These are phyloP conservation scores for Hemicrepidius hirtus DNA, from an alignment of 2,888 invertebrate genomes.

Conservation along the genomic window DNA sequence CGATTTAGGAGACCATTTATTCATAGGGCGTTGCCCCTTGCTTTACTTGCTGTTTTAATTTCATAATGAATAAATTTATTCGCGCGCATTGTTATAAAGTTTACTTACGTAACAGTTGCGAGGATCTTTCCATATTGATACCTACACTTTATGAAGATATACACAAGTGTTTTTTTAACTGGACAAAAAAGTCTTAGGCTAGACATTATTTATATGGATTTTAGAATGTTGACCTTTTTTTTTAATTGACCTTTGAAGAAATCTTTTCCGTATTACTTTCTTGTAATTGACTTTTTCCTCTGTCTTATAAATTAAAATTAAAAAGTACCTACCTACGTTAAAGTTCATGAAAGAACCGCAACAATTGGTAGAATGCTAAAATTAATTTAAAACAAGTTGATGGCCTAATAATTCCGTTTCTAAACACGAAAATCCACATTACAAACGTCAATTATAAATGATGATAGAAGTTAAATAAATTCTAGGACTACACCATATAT, in stretches of 20 bases:
- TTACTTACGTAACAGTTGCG: constrained; percentile 10
- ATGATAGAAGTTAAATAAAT: constrained; percentile 30
- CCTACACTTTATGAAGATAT: neutral
- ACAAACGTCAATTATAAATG: constrained; percentile 33
- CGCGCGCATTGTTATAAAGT: constrained; percentile 2
- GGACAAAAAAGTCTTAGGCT: too few species aligned
- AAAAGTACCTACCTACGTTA: too few species aligned
- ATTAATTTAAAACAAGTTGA: neutral
- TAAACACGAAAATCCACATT: constrained; percentile 18
- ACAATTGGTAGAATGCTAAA: too few species aligned
- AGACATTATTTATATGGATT: too few species aligned
- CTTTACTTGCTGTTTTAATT: constrained; percentile 23
- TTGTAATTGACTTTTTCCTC: too few species aligned
- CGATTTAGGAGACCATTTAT: constrained; percentile 24
- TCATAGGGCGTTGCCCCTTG: constrained; percentile 32
- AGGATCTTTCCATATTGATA: neutral
- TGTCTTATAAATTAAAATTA: too few species aligned
- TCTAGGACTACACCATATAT: constrained; percentile 29
- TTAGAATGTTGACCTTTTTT: too few species aligned
- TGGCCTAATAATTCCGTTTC: constrained; percentile 10
- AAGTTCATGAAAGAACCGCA: too few species aligned
- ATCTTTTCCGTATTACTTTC: too few species aligned
- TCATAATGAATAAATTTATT: constrained; percentile 28
- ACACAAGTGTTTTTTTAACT: too few species aligned
- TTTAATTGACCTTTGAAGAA: too few species aligned